Base-by-base conservation (phyloP, 2,113 vertebrate species). In the Pampusana beccarii region DNA sequence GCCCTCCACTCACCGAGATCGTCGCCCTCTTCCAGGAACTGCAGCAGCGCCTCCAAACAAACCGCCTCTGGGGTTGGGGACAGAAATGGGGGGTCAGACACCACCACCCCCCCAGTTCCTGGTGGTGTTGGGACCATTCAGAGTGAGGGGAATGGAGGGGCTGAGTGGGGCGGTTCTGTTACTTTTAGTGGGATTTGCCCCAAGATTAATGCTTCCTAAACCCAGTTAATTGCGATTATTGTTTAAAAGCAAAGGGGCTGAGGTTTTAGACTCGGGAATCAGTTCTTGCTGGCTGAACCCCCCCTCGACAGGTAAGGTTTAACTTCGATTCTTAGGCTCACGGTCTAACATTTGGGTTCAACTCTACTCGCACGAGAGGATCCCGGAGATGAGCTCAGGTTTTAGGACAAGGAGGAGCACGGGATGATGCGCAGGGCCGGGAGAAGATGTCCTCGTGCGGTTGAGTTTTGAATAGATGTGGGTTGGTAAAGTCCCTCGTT, bases 1-100 rank as follows among this genome's bases (percentile, higher is more conserved):
- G 16, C 15, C 60, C 33, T 40, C 3, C 2, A 87, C 98, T 98
- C 97, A 99, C 99, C 99, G 2, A 98, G 97, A 80, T 84, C 66
- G 8, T 98, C 98, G 66, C 98, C 95, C 97, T 97, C 62, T 21
- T 84, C 64, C 94, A 99, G 96, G 97, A 98, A 98, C 54, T 86
- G 79, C 40, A 98, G 97, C 78, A 99, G 92, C 0, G 50, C 73
- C 36, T 92, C 62, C 29, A 51, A 13, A 0, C 2, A 96, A 17
- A 42, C 88, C 6, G 46, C 65, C 64, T 96, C 96, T 96, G 85
- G n/a, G 34, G 15, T 2, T 4, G 29, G 31, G 29, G 66, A 8
- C 9, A 38, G 10, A 29, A 10, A 9, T 5, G 16, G 38, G 33
- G 33, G 1, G 5, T 81, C 34, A 91, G 8, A 40, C 2, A 28